Evolutionary conservation across 1,140 invertebrate genomes (phyloP).

Genomic region (Drosophila novamexicana): DNA sequence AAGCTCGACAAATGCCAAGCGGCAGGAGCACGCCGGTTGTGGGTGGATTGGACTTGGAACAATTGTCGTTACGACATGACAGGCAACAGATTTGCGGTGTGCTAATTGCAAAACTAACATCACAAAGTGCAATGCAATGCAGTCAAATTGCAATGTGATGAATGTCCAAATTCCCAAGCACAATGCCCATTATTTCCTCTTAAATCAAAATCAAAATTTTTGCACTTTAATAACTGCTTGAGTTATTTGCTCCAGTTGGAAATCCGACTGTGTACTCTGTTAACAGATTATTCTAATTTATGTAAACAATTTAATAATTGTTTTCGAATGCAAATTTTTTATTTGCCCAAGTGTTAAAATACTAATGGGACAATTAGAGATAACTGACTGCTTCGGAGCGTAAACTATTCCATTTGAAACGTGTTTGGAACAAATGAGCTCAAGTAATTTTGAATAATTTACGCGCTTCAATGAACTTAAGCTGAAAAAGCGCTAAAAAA

Average conservation of each 20-base stretch:
- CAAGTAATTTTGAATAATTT: slow-evolving; percentile 3
- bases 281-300: not conserved
- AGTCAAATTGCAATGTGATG: not conserved
- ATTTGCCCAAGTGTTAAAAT: not conserved
- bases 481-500: too few species aligned
- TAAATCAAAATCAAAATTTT: not conserved
- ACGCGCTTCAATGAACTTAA: not conserved
- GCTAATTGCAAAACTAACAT: slow-evolving; percentile 51
- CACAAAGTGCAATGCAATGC: slow-evolving; percentile 10
- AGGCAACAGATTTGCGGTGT: slow-evolving; percentile 40
- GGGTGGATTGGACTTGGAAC: not conserved
- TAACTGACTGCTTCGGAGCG: not conserved
- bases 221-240: not conserved
- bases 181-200: too few species aligned
- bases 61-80: slow-evolving; percentile 26
- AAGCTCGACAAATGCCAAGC: slow-evolving; percentile 5
- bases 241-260: not conserved
- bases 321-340: slow-evolving; percentile 1
- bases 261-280: not conserved
- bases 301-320: not conserved
- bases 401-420: slow-evolving; percentile 5
- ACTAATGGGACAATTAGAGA: slow-evolving; percentile 20
- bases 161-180: not conserved
- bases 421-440: slow-evolving; percentile 15
- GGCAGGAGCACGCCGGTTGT: not conserved